Base-by-base conservation (phyloP, 2,113 vertebrate species). In the Oreochromis niloticus region DNA sequence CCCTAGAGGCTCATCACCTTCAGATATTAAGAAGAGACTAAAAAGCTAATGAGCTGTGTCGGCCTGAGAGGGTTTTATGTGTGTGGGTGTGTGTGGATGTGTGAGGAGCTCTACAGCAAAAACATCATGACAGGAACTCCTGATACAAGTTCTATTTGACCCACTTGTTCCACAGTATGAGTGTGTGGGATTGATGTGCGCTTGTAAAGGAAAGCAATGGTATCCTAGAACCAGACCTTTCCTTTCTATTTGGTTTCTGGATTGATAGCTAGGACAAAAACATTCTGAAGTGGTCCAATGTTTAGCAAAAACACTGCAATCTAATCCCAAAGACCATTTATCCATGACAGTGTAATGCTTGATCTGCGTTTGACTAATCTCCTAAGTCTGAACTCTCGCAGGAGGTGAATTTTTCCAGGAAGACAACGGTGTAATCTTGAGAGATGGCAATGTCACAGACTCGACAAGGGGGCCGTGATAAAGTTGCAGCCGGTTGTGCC, bases 11-110 rank as follows among this genome's bases (percentile, higher is more conserved):
- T n/a, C 59, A 81, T 50, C 79, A 36, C 81, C 57, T 61, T 81
- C 66, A 87, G 59, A 92, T 81, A 50, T 82, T 73, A 55, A 85
- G 66, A 82, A 75, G 63, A 82, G 79, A 80, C 2, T 3, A 59
- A 84, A 89, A 87, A 88, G 57, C 61, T 87, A 93, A 92, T 91
- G 89, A 95, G 87, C 87, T 55, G 6, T 86, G 52, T 82, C 24
- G 0, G 87, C 75, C 81, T 81, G 3, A 22, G 24, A 9, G 88
- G 83, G n/a, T 68, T 84, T 63, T 27, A 27, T 73, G 41, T 24
- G 17, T 78, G 54, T 39, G n/a, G 22, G 2, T 24, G 32, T 68
- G 59, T n/a, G 81, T 73, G 71, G 54, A 32, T 32, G 54, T 27
- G n/a, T 54, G 4, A 4, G 66, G 48, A 11, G 57, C 36, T 63